Conservation (phyloP, 2,113 vertebrate genomes). For the Siniperca chuatsi region DNA sequence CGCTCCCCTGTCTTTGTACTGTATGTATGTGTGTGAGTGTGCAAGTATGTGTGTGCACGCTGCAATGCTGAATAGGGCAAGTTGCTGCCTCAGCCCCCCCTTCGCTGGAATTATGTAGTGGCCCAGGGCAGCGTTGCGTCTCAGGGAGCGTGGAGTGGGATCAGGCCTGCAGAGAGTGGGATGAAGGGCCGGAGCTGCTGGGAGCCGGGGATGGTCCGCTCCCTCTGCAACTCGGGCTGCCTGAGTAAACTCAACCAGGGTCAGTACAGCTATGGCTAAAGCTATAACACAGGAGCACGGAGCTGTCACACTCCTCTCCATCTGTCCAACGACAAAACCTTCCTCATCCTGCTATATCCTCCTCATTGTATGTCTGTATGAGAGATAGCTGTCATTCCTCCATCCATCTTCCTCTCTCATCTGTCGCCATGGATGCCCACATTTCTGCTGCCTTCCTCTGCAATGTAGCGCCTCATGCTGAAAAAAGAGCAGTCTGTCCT, state of each 20-base stretch:
- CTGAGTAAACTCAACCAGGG: conserved; percentile 93
- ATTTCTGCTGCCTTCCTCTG: conserved; percentile 47
- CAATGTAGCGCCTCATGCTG: conserved; percentile 41
- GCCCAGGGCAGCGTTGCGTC: conserved; percentile 61
- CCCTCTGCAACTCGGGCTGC: conserved; percentile 94
- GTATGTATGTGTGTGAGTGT: conserved; percentile 43
- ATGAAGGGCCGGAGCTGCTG: conserved; percentile 98
- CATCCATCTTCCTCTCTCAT: conserved; percentile 49
- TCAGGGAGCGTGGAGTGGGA: conserved; percentile 70
- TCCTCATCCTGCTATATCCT: conserved; percentile 67
- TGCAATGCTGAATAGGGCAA: conserved; percentile 79
- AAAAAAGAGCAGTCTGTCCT: conserved; percentile 46
- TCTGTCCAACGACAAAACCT: conserved; percentile 52
- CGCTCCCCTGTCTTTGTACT: conserved; percentile 39
- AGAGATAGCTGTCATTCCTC: conserved; percentile 61
- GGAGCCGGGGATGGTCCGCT: conserved; percentile 89
- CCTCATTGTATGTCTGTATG: conserved; percentile 56
- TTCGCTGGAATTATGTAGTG: conserved; percentile 80
- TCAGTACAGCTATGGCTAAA: conserved; percentile 85
- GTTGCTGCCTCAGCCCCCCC: conserved; percentile 62
- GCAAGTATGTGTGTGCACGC: conserved; percentile 54
- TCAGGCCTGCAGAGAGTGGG: conserved; percentile 81
- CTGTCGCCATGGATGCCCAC: conserved; percentile 38
- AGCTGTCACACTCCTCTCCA: conserved; percentile 59
- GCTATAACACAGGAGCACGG: conserved; percentile 54